Percentiles rank a stretch among this genome's conserved stretches.
Conservation (phyloP, 2,888 invertebrate species). For the Emmelina monodactyla region DNA sequence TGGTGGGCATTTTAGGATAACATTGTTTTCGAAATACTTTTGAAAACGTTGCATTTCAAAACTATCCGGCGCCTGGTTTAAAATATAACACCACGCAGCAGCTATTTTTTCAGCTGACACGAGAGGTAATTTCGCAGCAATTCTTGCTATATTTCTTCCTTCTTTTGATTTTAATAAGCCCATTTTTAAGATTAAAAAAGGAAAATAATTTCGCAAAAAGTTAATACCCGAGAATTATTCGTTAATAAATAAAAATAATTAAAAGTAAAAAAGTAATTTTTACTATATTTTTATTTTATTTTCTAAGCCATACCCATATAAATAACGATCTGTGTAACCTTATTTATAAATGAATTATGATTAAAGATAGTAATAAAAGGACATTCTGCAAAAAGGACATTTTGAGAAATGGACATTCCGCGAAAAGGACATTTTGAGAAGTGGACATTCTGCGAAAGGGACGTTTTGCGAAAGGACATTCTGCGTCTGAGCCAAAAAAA, state of each 20-base stretch:
- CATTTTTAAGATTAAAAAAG: no score
- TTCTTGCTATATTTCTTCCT: slow-evolving; percentile 8
- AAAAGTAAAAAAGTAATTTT: no score
- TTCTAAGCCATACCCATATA: no score
- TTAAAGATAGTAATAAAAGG: no score
- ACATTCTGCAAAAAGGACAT: neutral
- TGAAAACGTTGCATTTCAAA: slow-evolving; percentile 9
- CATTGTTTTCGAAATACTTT: slow-evolving; percentile 10
- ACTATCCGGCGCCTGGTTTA: slow-evolving; percentile 4
- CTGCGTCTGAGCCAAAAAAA: neutral
- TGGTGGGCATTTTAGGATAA: slow-evolving; percentile 8
- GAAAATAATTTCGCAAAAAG: no score
- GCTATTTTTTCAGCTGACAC: slow-evolving; percentile 7
- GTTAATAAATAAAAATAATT: no score
- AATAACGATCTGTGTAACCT: no score
- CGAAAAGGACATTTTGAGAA: neutral
- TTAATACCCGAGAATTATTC: no score
- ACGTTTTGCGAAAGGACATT: neutral
- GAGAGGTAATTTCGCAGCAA: slow-evolving; percentile 8
- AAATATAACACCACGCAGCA: slow-evolving; percentile 8
- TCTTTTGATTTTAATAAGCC: slow-evolving; percentile 4
- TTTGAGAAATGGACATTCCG: neutral
- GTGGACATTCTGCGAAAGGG: neutral
- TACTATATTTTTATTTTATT: no score
- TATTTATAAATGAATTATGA: no score